Evolutionary conservation across 30 jellyfish, hydroid and myxozoan genomes (phyloP).

Genomic region (Phacellophora camtschatica): DNA sequence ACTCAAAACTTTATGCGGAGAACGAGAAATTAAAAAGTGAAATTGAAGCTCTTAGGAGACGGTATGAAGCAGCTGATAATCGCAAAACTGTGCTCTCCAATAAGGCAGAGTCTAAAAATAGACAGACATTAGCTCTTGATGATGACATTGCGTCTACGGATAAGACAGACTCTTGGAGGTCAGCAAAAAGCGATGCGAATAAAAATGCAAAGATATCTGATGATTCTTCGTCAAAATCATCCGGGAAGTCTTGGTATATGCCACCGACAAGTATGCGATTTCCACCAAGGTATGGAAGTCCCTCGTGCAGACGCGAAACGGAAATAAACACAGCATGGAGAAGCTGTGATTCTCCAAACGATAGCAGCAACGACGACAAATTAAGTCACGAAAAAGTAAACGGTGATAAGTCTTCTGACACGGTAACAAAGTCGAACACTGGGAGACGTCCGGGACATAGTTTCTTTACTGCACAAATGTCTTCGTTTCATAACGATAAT

Average conservation of each 20-base stretch:
- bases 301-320: background rate
- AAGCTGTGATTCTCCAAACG: slow-evolving; percentile 19
- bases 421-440: background rate
- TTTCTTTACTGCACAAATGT: slow-evolving; percentile 60
- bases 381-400: background rate
- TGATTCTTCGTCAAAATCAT: background rate
- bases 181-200: background rate
- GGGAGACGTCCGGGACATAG: slow-evolving; percentile 39
- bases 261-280: slow-evolving; percentile 77
- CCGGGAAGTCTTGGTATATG: slow-evolving; percentile 24
- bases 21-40: slow-evolving; percentile 22
- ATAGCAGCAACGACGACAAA: slow-evolving; percentile 13
- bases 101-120: too few relatives aligned
- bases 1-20: slow-evolving; percentile 42
- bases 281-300: slow-evolving; percentile 42
- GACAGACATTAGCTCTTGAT: too few relatives aligned
- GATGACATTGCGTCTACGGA: background rate
- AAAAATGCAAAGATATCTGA: background rate
- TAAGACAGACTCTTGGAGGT: background rate
- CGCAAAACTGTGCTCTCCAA: too few relatives aligned
- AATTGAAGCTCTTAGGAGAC: slow-evolving; percentile 21
- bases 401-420: background rate
- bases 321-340: background rate
- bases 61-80: background rate
- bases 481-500: slow-evolving; percentile 42